phyloP scores from a whole-genome alignment of 2,888 invertebrate genomes.

The Polymixis flavicincta region DNA sequence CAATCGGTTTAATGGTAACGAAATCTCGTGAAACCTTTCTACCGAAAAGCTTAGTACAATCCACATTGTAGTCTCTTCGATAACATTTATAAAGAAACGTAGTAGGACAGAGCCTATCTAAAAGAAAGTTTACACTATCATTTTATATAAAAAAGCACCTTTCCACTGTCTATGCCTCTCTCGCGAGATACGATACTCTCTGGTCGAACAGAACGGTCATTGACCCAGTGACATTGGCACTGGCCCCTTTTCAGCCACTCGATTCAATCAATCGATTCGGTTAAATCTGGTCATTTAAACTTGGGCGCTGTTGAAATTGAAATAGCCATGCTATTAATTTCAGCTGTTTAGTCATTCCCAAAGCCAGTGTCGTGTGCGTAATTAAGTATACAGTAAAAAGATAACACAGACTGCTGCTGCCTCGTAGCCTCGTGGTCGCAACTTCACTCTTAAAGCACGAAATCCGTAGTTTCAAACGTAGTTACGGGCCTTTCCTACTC shows the following conservation, averaged over 20 bases:
- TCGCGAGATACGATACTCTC: conserved; percentile 47
- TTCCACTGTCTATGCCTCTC: conserved; percentile 53
- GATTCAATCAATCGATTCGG: conserved; percentile 47
- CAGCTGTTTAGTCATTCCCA: conserved; percentile 37
- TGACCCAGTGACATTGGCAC: conserved; percentile 68
- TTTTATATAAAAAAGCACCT: conserved; percentile 57
- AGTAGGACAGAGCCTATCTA: conserved; percentile 35
- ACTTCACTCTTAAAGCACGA: neutral
- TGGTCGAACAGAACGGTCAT: conserved; percentile 48
- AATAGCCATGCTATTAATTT: conserved; percentile 45
- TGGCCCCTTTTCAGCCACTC: conserved; percentile 58
- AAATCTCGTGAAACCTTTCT: conserved; percentile 28
- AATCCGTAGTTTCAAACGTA: too few relatives aligned
- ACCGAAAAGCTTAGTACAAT: conserved; percentile 33
- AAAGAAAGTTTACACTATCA: conserved; percentile 65
- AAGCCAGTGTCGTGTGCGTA: conserved; percentile 15
- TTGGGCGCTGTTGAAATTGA: conserved; percentile 36
- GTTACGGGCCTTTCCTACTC: too few relatives aligned
- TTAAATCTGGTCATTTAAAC: conserved; percentile 51
- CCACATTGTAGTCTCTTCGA: conserved; percentile 21
- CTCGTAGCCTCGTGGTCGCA: neutral
- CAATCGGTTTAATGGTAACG: conserved; percentile 16
- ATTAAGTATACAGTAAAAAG: conserved; percentile 1
- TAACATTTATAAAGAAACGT: conserved; percentile 46
- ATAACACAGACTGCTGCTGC: neutral